A percentile compares a stretch with the other conserved stretches of the same genome.
phyloP scores from a whole-genome alignment of 1,140 invertebrate species.

The Anagrus nilaparvatae region DNA sequence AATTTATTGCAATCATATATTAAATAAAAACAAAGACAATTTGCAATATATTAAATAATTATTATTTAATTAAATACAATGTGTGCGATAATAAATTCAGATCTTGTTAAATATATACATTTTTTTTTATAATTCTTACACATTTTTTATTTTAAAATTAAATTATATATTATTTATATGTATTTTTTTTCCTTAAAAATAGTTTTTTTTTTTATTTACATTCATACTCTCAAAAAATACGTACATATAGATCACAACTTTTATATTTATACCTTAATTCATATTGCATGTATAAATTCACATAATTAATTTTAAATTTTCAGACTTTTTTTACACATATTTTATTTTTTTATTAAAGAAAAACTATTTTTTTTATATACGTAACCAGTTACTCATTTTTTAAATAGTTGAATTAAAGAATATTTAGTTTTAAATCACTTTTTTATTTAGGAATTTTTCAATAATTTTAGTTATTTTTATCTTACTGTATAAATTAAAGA shows the following conservation, averaged over 20 bases:
- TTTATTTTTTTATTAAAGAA: too few relatives aligned
- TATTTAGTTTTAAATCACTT: too few relatives aligned
- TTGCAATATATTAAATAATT: conserved; percentile 37
- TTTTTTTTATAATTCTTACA: conserved; percentile 19
- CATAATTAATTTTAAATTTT: conserved; percentile 15
- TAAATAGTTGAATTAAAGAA: too few relatives aligned
- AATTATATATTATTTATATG: conserved; percentile 3
- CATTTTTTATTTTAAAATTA: conserved; percentile 13
- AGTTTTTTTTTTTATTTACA: conserved; percentile 9
- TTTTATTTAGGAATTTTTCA: too few relatives aligned
- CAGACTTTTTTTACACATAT: too few relatives aligned
- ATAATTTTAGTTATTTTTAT: too few relatives aligned
- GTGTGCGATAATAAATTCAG: conserved; percentile 29
- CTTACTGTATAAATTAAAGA: too few relatives aligned
- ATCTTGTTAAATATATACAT: conserved; percentile 30
- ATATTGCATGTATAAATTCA: conserved; percentile 11
- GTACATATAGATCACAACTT: conserved; percentile 16
- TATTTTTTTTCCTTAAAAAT: conserved; percentile 11
- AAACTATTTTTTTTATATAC: too few relatives aligned
- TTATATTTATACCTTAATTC: conserved; percentile 8
- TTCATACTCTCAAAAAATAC: conserved; percentile 13
- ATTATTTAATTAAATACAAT: conserved; percentile 32
- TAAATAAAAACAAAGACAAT: too few relatives aligned
- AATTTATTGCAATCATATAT: too few relatives aligned
- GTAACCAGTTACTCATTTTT: too few relatives aligned